Percentiles rank a stretch among this genome's conserved stretches.
These are phyloP conservation scores for Thrips palmi DNA, from an alignment of 1,140 invertebrate genomes.

Conservation along the genomic window DNA sequence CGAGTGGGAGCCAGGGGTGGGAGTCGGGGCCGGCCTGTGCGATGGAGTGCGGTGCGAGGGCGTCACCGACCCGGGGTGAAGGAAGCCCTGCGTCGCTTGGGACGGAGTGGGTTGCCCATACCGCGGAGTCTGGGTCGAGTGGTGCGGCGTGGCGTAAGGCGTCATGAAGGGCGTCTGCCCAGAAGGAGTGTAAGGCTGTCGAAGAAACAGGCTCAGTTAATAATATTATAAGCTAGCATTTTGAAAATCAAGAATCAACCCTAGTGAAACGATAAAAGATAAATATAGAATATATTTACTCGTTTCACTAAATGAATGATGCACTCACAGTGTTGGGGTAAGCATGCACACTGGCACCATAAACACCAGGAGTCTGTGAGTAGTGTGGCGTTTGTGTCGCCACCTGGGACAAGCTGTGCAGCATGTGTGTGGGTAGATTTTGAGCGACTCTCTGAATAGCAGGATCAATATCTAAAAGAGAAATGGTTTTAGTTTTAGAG, in stretches of 20 bases:
- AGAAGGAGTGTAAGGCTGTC: slow-evolving; percentile 61
- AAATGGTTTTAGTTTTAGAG: neutral
- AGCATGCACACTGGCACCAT: slow-evolving; percentile 24
- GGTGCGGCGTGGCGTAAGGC: slow-evolving; percentile 57
- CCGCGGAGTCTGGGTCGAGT: slow-evolving; percentile 36
- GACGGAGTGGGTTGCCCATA: slow-evolving; percentile 37
- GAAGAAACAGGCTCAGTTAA: neutral
- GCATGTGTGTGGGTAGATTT: slow-evolving; percentile 49
- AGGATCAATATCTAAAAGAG: slow-evolving; percentile 34
- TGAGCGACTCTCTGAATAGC: slow-evolving; percentile 54
- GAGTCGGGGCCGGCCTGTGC: slow-evolving; percentile 25
- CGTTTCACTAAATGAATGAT: neutral
- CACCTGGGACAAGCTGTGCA: slow-evolving; percentile 47
- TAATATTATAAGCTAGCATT: neutral
- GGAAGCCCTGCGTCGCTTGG: slow-evolving; percentile 32
- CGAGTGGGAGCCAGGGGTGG: slow-evolving; percentile 18
- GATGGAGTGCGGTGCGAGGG: slow-evolving; percentile 28
- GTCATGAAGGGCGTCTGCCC: slow-evolving; percentile 84
- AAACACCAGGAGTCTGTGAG: slow-evolving; percentile 38
- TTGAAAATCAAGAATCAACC: neutral
- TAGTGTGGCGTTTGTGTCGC: slow-evolving; percentile 49
- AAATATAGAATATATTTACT: neutral
- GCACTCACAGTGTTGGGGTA: slow-evolving; percentile 34
- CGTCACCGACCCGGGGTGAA: slow-evolving; percentile 33
- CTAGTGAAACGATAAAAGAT: neutral